These are phyloP conservation scores for Saccopteryx leptura DNA, from an alignment of 2,113 vertebrate genomes.

Conservation along the genomic window DNA sequence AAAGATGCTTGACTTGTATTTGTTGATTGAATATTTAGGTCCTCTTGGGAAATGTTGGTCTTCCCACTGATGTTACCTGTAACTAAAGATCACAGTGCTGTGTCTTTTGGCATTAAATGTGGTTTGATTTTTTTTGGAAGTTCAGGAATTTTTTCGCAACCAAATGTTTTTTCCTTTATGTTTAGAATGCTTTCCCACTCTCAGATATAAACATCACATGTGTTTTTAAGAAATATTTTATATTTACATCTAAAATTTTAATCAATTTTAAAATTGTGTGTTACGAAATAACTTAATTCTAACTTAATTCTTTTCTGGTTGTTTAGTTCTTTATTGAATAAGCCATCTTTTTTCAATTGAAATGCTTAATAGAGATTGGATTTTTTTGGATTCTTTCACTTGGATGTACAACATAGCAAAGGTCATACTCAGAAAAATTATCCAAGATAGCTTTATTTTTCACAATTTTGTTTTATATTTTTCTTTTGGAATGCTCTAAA, in stretches of 20 bases:
- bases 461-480: constrained; percentile 36
- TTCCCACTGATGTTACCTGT: neutral
- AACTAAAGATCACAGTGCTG: constrained; percentile 13
- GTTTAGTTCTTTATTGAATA: constrained; percentile 4
- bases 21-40: constrained; percentile 12
- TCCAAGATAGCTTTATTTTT: constrained; percentile 60
- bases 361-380: constrained; percentile 40
- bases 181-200: constrained; percentile 37
- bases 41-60: constrained; percentile 40
- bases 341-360: constrained; percentile 28
- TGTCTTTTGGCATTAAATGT: constrained; percentile 23
- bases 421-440: neutral
- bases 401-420: constrained; percentile 49
- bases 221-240: constrained; percentile 15
- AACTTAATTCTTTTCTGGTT: neutral
- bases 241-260: constrained; percentile 59
- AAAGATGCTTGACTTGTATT: neutral
- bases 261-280: neutral
- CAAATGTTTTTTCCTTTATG: constrained; percentile 12
- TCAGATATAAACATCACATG: neutral
- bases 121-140: constrained; percentile 26
- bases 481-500: neutral
- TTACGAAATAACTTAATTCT: constrained; percentile 36
- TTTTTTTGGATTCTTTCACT: constrained; percentile 50
- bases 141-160: constrained; percentile 26